Evolutionary conservation across 2,888 invertebrate genomes (phyloP), one percentile per base, ranked within the genome.

Genomic region (Alloplasta piceator): DNA sequence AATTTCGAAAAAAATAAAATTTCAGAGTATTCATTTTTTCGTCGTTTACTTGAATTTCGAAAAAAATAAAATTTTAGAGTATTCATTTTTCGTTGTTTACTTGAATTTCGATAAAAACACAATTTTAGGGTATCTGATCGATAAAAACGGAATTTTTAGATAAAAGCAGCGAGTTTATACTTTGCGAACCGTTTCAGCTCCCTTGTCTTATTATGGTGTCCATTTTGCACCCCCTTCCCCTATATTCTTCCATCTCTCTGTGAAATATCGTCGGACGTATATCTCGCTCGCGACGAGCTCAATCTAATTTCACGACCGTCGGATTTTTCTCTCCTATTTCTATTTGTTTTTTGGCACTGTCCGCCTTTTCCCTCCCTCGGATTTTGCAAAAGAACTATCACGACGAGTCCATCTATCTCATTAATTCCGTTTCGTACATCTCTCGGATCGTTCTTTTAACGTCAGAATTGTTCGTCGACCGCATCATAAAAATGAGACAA

Each of bases 301-400:
- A 66, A 71, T 75, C 75, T 75, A 61, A 75, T 80, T 75, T 80
- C 60, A 16, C 52, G 74, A 64, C 63, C 79, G 55, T 58, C 64
- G 64, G 64, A 81, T 71, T 71, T 78, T 48, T 46, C 76, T 58
- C 39, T 48, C 55, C 36, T 61, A 26, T 41, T 60, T 52, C 43
- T 38, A 43, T 58, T 52, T 68, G 12, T 14, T 63, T 68, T 26
- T 26, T 26, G 26, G 26, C 26, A 26, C 1, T 2, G 26, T 38
- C 39, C 39, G 7, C 16, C 61, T 12, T 46, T 50, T 55, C 14
- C 26, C 52, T 50, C 36, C 46, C 48, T 43, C 26, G 60, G 41
- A 26, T 26, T 46, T 52, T 9, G 12, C 58, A 72, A 50, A 50
- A 60, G 48, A 60, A 14, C 14, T 14, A 26, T n/a, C 16, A 12